A percentile compares a stretch with the other conserved stretches of the same genome.
phyloP scores from a whole-genome alignment of 2,888 invertebrate species.

The Chrysodeixis includens region DNA sequence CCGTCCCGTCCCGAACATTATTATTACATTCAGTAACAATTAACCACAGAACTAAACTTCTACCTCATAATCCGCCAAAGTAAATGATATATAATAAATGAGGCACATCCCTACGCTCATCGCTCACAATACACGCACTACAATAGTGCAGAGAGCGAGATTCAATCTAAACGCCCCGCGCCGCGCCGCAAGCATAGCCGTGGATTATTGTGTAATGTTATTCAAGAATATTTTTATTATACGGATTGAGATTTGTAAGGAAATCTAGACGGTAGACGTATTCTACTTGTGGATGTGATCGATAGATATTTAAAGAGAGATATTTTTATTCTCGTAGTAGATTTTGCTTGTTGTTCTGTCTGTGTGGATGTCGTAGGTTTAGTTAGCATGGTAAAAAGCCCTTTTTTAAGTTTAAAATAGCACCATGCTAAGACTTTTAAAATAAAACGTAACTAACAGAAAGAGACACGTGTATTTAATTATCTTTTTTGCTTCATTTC shows the following conservation, averaged over 20 bases:
- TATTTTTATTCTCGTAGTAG: too few relatives aligned
- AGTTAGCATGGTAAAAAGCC: too few relatives aligned
- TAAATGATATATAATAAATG: background rate
- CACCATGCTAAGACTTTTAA: too few relatives aligned
- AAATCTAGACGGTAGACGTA: background rate
- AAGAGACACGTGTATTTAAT: too few relatives aligned
- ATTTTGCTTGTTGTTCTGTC: too few relatives aligned
- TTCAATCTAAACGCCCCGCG: slow-evolving; percentile 4
- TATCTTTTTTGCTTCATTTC: too few relatives aligned
- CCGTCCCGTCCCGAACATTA: too few relatives aligned
- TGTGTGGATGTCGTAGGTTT: too few relatives aligned
- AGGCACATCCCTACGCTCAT: background rate
- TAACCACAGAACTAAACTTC: background rate
- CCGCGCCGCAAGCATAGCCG: background rate
- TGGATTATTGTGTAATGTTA: slow-evolving; percentile 3
- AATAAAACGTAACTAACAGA: too few relatives aligned
- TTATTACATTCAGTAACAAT: too few relatives aligned
- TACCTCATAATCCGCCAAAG: background rate
- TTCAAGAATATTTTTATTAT: slow-evolving; percentile 5
- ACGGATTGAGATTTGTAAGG: background rate
- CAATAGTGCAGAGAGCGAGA: slow-evolving; percentile 6
- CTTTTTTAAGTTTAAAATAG: too few relatives aligned
- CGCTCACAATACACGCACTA: slow-evolving; percentile 1
- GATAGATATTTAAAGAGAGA: background rate
- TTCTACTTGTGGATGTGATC: background rate